Conservation (phyloP, 2,113 vertebrate genomes). For the Cyrtonyx montezumae region DNA sequence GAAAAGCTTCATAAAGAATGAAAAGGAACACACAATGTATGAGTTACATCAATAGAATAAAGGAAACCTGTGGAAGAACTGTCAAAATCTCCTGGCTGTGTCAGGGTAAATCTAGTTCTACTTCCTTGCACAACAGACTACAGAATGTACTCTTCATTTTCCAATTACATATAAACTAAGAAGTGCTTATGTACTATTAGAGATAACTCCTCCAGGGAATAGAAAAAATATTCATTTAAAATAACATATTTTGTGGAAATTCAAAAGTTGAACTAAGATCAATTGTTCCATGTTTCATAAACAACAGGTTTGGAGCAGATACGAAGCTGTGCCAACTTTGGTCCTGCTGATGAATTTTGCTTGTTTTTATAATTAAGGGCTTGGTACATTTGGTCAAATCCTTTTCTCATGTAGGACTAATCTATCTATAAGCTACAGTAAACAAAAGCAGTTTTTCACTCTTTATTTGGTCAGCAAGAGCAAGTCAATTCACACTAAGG, state of each 20-base stretch:
- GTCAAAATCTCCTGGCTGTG: neutral
- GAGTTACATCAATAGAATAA: neutral
- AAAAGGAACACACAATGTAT: neutral
- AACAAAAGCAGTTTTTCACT: neutral
- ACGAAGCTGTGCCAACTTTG: neutral
- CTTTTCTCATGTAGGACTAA: neutral
- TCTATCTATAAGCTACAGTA: neutral
- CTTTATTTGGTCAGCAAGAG: neutral
- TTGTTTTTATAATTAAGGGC: neutral
- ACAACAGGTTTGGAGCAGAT: neutral
- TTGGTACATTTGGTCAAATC: neutral
- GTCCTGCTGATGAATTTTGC: neutral
- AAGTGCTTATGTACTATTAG: neutral
- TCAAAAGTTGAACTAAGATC: neutral
- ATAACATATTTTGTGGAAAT: accelerated
- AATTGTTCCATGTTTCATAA: neutral
- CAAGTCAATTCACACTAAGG: neutral
- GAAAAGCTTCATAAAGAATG: neutral
- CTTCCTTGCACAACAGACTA: neutral
- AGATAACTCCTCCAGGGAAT: neutral
- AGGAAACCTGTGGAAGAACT: neutral
- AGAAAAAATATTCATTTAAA: neutral
- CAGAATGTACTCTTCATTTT: neutral
- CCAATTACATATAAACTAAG: neutral
- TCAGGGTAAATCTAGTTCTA: neutral